Base-by-base conservation (phyloP, 2,113 vertebrate genomes). In the Sterrhoptilus dennistouni region DNA sequence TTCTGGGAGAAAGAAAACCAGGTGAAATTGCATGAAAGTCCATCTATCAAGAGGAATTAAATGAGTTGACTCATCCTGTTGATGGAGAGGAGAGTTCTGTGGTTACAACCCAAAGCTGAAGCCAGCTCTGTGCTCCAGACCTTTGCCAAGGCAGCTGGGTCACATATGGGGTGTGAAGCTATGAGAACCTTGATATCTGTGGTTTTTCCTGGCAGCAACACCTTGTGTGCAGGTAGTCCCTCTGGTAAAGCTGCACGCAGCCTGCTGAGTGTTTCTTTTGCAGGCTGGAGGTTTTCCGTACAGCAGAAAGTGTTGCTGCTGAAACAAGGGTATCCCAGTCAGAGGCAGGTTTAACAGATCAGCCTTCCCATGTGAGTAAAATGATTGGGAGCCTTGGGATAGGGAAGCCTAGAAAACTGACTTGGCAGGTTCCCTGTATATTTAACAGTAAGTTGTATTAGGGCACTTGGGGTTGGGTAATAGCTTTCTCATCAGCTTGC, bases 1-100 rank as follows among this genome's bases (percentile, higher is more conserved):
- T 96, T 94, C 87, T 93, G 91, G 84, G 82, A 96, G 90, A 93
- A 93, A 96, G 90, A 90, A 95, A 88, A 83, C 49, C 85, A 90
- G 93, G 95, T 95, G 92, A 93, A 93, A 83, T 83, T 83, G 68
- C 47, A 64, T 74, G 11, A 8, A 95, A 94, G 80, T 66, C 47
- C 49, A 53, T 93, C 94, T 85, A 11, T 97, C 94, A 96, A 91
- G 81, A 82, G 53, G 93, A 87, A 94, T 96, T 94, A 92, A 95
- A 35, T 75, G 61, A 75, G 20, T 52, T 96, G 77, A 87, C 49
- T 95, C 87, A 91, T 65, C 89, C 49, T 69, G 61, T 40, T 94
- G 87, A 96, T 0, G 14, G 70, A 64, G 47, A 74, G 56, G 38
- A 72, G 82, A 49, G 31, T 44, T 75, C 40, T 94, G 90, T 78